Conservation (phyloP, 2,113 vertebrate species). For the Strix uralensis region DNA sequence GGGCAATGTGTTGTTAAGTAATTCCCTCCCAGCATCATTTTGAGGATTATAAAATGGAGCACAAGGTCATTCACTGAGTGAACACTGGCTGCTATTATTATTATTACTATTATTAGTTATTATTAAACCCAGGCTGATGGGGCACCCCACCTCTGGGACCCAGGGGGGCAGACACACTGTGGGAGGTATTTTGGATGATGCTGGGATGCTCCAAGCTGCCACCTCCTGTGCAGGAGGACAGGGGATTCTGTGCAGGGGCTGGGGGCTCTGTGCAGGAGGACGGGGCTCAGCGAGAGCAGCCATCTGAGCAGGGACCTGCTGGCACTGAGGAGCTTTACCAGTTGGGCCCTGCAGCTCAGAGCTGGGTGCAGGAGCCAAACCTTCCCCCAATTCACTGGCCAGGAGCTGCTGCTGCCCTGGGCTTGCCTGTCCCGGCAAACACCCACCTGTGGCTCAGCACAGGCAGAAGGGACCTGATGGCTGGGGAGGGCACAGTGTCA, state of each 20-base stretch:
- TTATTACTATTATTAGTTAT: too few relatives aligned
- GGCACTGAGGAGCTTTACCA: not conserved
- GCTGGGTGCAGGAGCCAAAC: not conserved
- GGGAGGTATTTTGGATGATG: not conserved
- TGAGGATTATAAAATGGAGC: not conserved
- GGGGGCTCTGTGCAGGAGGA: too few relatives aligned
- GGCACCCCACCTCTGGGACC: too few relatives aligned
- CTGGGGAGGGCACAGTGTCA: too few relatives aligned
- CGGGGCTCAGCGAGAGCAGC: fast-evolving
- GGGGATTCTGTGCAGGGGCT: not conserved
- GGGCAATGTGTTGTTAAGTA: fast-evolving
- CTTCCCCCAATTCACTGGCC: fast-evolving
- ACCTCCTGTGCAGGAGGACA: too few relatives aligned
- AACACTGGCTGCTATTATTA: fast-evolving
- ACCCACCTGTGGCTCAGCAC: fast-evolving
- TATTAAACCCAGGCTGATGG: not conserved
- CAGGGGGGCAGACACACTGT: not conserved
- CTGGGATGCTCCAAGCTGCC: not conserved
- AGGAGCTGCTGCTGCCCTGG: not conserved
- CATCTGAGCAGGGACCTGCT: fast-evolving
- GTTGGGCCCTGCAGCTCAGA: not conserved
- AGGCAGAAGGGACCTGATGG: not conserved
- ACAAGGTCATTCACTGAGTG: not conserved
- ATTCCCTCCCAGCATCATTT: not conserved
- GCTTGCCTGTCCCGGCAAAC: not conserved